phyloP scores from a whole-genome alignment of 2,888 invertebrate genomes.

The Pachliopta kotzebuea region DNA sequence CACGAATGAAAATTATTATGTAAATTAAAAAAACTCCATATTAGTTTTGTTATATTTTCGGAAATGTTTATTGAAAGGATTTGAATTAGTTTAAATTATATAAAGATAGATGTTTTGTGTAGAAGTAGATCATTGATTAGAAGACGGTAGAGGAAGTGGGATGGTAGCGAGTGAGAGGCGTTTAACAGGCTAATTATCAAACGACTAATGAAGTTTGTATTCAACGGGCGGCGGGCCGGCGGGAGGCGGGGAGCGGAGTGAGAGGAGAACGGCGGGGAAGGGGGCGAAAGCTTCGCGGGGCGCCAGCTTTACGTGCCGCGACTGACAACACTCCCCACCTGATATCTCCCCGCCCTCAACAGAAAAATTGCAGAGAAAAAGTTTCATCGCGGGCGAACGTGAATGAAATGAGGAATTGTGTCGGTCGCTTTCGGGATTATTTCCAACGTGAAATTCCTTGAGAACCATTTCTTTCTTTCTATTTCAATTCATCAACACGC shows the following conservation, averaged over 20 bases:
- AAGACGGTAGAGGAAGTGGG: slow-evolving; percentile 51
- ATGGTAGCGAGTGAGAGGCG: slow-evolving; percentile 63
- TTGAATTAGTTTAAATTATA: background rate
- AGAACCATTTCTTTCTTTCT: slow-evolving; percentile 71
- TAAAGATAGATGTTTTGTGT: background rate
- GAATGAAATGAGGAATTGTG: slow-evolving; percentile 80
- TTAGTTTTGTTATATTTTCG: too few relatives aligned
- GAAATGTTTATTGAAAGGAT: background rate
- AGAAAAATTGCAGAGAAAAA: slow-evolving; percentile 81
- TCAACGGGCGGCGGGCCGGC: slow-evolving; percentile 69
- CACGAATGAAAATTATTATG: too few relatives aligned
- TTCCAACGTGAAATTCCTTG: slow-evolving; percentile 69
- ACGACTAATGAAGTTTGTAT: slow-evolving; percentile 81
- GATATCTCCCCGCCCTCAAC: slow-evolving; percentile 76
- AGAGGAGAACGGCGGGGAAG: too few relatives aligned
- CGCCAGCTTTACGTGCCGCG: slow-evolving; percentile 70
- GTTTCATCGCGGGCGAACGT: slow-evolving; percentile 80
- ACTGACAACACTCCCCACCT: slow-evolving; percentile 75
- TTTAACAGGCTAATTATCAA: slow-evolving; percentile 81
- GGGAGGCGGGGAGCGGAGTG: slow-evolving; percentile 41
- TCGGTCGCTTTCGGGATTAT: slow-evolving; percentile 77
- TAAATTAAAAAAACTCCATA: too few relatives aligned
- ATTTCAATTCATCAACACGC: slow-evolving; percentile 68
- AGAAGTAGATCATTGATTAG: slow-evolving; percentile 50
- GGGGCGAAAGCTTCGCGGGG: slow-evolving; percentile 57